Evolutionary conservation across 2,797 vertebrate genomes (phyloP), one percentile per base, ranked within the genome.

Genomic region (Jordanella pulchra): DNA sequence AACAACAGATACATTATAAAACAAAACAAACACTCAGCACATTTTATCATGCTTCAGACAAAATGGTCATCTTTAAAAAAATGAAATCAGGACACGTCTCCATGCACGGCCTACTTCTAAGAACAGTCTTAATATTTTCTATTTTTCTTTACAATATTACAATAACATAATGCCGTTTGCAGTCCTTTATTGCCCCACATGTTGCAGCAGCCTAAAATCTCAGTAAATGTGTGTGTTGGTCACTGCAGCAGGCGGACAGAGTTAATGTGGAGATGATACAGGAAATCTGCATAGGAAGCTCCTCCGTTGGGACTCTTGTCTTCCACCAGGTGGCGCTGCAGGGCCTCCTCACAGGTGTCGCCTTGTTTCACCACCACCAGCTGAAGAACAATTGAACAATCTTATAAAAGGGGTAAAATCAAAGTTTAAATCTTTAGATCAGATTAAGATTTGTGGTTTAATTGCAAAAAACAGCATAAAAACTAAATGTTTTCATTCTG

Each of bases 301-400:
- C 95, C 94, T 21, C 94, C 94, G 3, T 95, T 95, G 39, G 94
- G 94, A 75, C 93, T 95, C 86, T 94, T 95, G 78, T 95, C 94
- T 69, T 95, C 94, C 67, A 95, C 93, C 5, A 95, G 90, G 82
- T 93, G 92, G 74, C 83, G 92, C 86, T 94, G 93, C 71, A 95
- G 85, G 3, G 86, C 86, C 80, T 95, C 93, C 81, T 95, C 93
- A 7, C 93, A 92, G 83, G 83, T 73, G 79, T 95, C 94, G 0
- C 92, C 93, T 79, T 95, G 91, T 53, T 93, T 94, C 78, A 94
- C 93, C 82, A 95, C 77, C 78, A 86, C 76, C 74, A 95, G 76
- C 95, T 95, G 74, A 75, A 15, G 64, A 45, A 32, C n/a, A 69
- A 13, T 18, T 27, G 65, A 7, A 5, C 30, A n/a, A 21, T 61